Conservation (phyloP, 2,888 invertebrate genomes). For the Stictocephala bisonia region DNA sequence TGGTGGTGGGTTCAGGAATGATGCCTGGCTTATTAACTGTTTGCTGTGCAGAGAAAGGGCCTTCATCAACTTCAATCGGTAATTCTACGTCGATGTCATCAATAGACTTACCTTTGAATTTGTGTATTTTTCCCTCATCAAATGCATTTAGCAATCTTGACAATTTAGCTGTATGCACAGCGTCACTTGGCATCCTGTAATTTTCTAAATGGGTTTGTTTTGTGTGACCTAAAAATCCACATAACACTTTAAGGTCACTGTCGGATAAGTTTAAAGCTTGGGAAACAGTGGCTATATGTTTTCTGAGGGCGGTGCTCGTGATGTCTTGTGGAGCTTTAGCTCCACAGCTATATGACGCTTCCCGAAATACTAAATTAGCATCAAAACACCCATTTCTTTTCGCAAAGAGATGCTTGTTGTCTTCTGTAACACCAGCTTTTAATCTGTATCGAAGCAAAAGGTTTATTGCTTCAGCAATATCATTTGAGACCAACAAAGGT, state of each 20-base stretch:
- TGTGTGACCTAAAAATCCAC: neutral
- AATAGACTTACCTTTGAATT: neutral
- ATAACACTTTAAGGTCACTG: neutral
- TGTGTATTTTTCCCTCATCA: neutral
- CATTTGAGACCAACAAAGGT: too few species aligned
- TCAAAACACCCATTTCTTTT: neutral
- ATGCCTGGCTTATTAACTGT: too few species aligned
- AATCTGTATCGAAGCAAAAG: neutral
- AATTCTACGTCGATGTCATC: neutral
- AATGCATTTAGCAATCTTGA: neutral
- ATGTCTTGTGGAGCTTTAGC: neutral
- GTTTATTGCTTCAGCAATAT: neutral
- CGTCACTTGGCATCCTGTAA: neutral
- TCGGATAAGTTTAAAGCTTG: neutral
- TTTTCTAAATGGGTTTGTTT: constrained; percentile 1
- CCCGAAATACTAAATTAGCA: neutral
- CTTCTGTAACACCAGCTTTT: neutral
- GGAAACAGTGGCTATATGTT: neutral
- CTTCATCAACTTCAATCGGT: too few species aligned
- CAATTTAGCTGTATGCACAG: neutral
- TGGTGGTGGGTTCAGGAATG: too few species aligned
- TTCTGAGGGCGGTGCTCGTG: too few species aligned
- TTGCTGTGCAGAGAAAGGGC: too few species aligned
- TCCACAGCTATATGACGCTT: neutral
- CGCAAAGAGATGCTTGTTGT: neutral